Percentiles rank a stretch among this genome's conserved stretches.
Conservation (phyloP, 1,140 invertebrate genomes). For the Asobara japonica region DNA sequence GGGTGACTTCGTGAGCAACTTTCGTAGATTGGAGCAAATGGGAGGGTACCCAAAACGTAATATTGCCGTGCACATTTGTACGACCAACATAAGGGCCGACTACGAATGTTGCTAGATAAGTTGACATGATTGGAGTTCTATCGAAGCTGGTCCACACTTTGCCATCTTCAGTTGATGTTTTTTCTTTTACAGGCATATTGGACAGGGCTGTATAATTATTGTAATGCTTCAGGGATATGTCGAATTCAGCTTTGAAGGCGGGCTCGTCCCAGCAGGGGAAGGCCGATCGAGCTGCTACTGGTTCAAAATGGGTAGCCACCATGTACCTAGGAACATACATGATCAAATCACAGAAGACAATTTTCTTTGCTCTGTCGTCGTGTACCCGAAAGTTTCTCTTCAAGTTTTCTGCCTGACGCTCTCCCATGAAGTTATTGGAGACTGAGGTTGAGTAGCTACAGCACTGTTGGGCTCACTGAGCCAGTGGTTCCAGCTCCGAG, state of each 20-base stretch:
- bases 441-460: too few species aligned
- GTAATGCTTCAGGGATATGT: conserved; percentile 64
- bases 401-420: too few species aligned
- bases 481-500: too few species aligned
- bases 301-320: conserved; percentile 72
- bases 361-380: background rate
- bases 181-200: conserved; percentile 63
- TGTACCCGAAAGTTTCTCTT: background rate
- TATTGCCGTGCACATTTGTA: conserved; percentile 35
- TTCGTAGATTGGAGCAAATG: background rate
- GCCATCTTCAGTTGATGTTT: conserved; percentile 13
- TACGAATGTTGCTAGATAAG: conserved; percentile 79
- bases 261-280: conserved; percentile 82
- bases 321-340: background rate
- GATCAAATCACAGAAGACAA: background rate
- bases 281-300: conserved; percentile 71
- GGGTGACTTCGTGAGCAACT: conserved; percentile 15
- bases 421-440: too few species aligned
- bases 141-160: conserved; percentile 38
- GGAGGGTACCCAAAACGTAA: conserved; percentile 22
- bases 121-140: conserved; percentile 69
- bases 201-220: conserved; percentile 58
- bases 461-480: too few species aligned
- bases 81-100: conserved; percentile 41
- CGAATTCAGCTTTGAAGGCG: conserved; percentile 67